A percentile compares a stretch with the other conserved stretches of the same genome.
Evolutionary conservation across 2,797 vertebrate species (phyloP).

Genomic region (Heteromormyrus szaboi): DNA sequence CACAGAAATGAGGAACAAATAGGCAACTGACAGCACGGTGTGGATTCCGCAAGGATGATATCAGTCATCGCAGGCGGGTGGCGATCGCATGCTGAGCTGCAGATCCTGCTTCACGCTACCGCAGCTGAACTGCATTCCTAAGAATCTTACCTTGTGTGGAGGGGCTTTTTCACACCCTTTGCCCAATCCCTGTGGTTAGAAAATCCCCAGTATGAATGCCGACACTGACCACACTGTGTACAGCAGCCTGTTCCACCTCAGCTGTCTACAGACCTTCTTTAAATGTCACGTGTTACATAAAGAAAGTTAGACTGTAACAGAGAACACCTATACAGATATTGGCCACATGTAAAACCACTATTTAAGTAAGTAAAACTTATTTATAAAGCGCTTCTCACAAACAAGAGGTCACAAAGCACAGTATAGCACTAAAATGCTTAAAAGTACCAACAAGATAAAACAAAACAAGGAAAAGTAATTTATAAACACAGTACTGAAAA

Average conservation of each 20-base stretch:
- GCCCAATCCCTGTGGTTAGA: background rate
- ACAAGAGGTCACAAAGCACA: background rate
- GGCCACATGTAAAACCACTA: background rate
- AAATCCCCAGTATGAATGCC: background rate
- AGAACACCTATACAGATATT: background rate
- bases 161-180: conserved; percentile 7
- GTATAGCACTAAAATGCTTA: background rate
- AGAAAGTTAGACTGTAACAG: background rate
- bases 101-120: background rate
- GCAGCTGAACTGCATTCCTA: conserved; percentile 1
- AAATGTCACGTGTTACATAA: background rate
- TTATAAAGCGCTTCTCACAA: background rate
- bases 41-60: conserved; percentile 9
- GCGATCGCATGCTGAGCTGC: background rate
- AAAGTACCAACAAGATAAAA: background rate
- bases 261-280: background rate
- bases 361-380: background rate
- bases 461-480: background rate
- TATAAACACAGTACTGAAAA: background rate
- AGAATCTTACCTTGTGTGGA: background rate
- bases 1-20: conserved; percentile 2
- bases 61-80: background rate
- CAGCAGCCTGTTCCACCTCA: background rate
- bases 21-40: background rate
- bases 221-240: background rate